Percentiles rank a stretch among this genome's conserved stretches.
Conservation (phyloP, 2,797 vertebrate genomes). For the Fistularia commersonii region DNA sequence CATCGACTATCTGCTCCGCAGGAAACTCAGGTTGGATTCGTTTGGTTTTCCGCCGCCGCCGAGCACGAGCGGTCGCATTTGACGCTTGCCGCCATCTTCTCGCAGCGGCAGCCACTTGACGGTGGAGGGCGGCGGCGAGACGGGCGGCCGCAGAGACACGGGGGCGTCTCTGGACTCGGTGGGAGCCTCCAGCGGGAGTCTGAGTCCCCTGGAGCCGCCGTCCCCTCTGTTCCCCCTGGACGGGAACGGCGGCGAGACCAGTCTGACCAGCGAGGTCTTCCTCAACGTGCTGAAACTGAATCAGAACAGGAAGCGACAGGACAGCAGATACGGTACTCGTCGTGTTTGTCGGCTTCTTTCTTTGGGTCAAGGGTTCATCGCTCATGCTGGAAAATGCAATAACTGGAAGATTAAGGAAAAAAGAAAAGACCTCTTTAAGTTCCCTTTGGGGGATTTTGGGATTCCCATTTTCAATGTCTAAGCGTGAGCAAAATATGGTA, state of each 20-base stretch:
- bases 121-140: slow-evolving; percentile 34
- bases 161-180: slow-evolving; percentile 68
- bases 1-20: slow-evolving; percentile 87
- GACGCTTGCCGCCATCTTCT: neutral
- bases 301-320: slow-evolving; percentile 68
- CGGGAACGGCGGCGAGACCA: slow-evolving; percentile 42
- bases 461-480: too few relatives aligned
- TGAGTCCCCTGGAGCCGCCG: slow-evolving; percentile 65
- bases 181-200: slow-evolving; percentile 67
- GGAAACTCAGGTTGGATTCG: slow-evolving; percentile 73
- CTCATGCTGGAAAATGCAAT: too few relatives aligned
- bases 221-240: slow-evolving; percentile 62
- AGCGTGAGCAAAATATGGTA: too few relatives aligned
- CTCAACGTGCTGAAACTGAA: slow-evolving; percentile 73
- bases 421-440: too few relatives aligned
- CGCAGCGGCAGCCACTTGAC: slow-evolving; percentile 56
- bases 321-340: slow-evolving; percentile 44
- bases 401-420: too few relatives aligned
- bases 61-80: too few relatives aligned
- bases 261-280: slow-evolving; percentile 76
- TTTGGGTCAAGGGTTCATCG: neutral
- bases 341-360: neutral
- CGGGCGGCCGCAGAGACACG: slow-evolving; percentile 62
- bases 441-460: too few relatives aligned
- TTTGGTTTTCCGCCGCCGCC: too few relatives aligned